Conservation (phyloP, 1,140 invertebrate genomes). For the Neotoxoptera formosana region DNA sequence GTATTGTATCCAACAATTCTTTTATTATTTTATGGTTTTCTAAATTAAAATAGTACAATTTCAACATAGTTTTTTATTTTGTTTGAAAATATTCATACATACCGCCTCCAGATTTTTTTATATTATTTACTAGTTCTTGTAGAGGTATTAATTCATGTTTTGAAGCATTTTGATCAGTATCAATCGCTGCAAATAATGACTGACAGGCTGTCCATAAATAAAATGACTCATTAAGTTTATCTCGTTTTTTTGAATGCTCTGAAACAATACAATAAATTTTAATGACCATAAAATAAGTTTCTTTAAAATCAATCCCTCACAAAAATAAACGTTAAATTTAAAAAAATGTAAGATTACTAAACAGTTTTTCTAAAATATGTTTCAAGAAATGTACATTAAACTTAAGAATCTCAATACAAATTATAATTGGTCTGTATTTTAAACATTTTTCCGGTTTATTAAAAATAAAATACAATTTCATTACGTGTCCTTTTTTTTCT, state of each 20-base stretch:
- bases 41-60: conserved; percentile 63
- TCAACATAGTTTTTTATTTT: background rate
- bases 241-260: conserved; percentile 37
- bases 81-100: conserved; percentile 27
- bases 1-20: conserved; percentile 78
- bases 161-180: conserved; percentile 66
- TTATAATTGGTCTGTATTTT: too few species aligned
- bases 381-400: background rate
- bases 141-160: conserved; percentile 74
- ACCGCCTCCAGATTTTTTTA: conserved; percentile 74
- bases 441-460: background rate
- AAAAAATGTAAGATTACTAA: background rate
- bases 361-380: background rate
- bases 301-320: background rate
- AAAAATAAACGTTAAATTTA: background rate
- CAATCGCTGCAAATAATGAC: conserved; percentile 79
- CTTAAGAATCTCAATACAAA: background rate
- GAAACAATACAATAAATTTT: conserved; percentile 48
- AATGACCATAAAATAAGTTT: too few species aligned
- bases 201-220: conserved; percentile 91
- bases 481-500: background rate
- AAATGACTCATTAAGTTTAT: conserved; percentile 52
- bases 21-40: conserved; percentile 75
- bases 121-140: conserved; percentile 75
- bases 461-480: background rate